phyloP scores from a whole-genome alignment of 2,888 invertebrate genomes.

The Amaurobius ferox region DNA sequence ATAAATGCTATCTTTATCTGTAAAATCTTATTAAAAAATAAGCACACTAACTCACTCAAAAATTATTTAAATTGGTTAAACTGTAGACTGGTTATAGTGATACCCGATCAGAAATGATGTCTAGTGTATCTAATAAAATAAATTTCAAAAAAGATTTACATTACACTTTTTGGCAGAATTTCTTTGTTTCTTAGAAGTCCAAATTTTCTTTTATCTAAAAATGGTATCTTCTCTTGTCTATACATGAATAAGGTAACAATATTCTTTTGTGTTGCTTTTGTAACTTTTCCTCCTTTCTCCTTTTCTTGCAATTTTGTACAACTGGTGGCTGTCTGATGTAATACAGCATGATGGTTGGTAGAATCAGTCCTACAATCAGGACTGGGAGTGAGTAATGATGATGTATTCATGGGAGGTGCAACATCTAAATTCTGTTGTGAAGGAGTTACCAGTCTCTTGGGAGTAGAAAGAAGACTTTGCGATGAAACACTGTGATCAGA shows the following conservation, averaged over 20 bases:
- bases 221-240: background rate
- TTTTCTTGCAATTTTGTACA: background rate
- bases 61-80: too few species aligned
- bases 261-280: background rate
- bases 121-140: too few species aligned
- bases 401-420: background rate
- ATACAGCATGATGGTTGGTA: background rate
- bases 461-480: background rate
- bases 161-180: background rate
- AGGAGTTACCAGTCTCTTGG: background rate
- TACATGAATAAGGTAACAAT: background rate
- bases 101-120: too few species aligned
- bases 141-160: background rate
- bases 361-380: background rate
- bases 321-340: background rate
- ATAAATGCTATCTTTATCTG: too few species aligned
- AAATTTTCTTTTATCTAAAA: slow-evolving; percentile 7
- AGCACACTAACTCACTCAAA: too few species aligned
- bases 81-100: too few species aligned
- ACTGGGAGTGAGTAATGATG: background rate
- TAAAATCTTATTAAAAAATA: too few species aligned
- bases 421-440: background rate
- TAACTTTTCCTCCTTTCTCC: background rate
- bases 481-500: background rate
- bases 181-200: background rate